A percentile compares a stretch with the other conserved stretches of the same genome.
Evolutionary conservation across 1,140 invertebrate species (phyloP).

Genomic region (Drosophila grimshawi): DNA sequence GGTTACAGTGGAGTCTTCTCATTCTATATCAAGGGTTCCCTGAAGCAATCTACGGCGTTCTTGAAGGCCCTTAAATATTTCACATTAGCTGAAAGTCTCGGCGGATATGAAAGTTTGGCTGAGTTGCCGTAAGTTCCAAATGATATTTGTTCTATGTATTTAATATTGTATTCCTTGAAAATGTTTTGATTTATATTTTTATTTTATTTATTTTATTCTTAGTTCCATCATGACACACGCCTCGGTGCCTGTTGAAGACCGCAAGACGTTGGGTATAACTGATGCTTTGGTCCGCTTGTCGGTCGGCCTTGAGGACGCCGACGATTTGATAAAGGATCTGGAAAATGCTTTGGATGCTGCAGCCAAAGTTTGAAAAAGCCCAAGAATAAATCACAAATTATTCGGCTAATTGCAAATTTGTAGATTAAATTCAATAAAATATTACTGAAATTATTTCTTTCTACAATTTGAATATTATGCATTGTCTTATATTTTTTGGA

Average conservation of each 20-base stretch:
- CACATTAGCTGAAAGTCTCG: constrained; percentile 96
- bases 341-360: constrained; percentile 89
- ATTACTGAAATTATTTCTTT: neutral
- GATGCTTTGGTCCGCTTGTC: constrained; percentile 95
- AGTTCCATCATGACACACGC: constrained; percentile 92
- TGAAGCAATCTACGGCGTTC: constrained; percentile 92
- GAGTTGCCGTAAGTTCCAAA: constrained; percentile 91
- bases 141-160: neutral
- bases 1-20: constrained; percentile 97
- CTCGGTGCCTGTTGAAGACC: constrained; percentile 90
- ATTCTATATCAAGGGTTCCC: constrained; percentile 93
- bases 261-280: constrained; percentile 92
- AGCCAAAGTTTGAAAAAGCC: constrained; percentile 44
- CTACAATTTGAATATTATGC: no score
- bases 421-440: neutral
- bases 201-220: constrained; percentile 3
- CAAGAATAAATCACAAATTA: neutral
- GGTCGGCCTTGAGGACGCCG: constrained; percentile 94
- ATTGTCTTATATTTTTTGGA: no score
- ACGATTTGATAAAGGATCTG: constrained; percentile 95
- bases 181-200: neutral
- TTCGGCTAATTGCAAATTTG: neutral
- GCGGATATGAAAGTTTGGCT: constrained; percentile 97
- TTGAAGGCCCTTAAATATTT: constrained; percentile 92
- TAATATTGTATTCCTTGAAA: neutral